These are phyloP conservation scores for Triops cancriformis DNA, from an alignment of 1,140 invertebrate species.

Conservation along the genomic window DNA sequence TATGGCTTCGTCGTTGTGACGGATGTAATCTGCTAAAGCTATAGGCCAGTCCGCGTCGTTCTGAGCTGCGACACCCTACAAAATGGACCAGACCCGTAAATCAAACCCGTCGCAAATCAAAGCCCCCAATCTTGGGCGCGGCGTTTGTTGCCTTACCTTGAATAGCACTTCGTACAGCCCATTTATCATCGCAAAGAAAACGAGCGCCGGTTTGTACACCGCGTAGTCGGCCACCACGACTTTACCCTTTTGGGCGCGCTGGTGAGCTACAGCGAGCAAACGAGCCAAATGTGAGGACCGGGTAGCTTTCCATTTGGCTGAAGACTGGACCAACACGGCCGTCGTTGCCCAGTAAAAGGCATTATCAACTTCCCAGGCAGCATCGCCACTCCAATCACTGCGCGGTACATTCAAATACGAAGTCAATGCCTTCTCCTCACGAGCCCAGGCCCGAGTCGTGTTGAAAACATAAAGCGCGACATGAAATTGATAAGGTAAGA, in stretches of 20 bases:
- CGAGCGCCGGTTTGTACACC: constrained; percentile 74
- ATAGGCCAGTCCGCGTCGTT: constrained; percentile 73
- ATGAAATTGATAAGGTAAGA: constrained; percentile 87
- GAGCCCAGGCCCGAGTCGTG: constrained; percentile 62
- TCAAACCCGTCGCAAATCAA: background rate
- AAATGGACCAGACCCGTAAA: background rate
- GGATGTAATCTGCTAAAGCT: constrained; percentile 81
- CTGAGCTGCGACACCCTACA: constrained; percentile 39
- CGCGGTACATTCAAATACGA: constrained; percentile 32
- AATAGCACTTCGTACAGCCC: constrained; percentile 64
- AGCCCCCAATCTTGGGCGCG: background rate
- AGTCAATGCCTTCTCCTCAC: constrained; percentile 62
- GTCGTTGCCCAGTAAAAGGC: constrained; percentile 76
- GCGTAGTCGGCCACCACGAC: constrained; percentile 56
- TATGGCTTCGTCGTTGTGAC: constrained; percentile 83
- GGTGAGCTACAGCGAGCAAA: constrained; percentile 68
- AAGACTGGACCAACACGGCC: constrained; percentile 65
- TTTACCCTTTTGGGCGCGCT: constrained; percentile 45
- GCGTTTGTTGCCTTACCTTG: constrained; percentile 48
- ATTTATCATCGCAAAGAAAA: constrained; percentile 76
- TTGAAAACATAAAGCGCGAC: constrained; percentile 92
- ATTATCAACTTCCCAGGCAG: constrained; percentile 78
- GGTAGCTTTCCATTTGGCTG: constrained; percentile 55
- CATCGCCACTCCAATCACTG: constrained; percentile 52
- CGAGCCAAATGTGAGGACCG: constrained; percentile 64